Conservation (phyloP, 2,797 vertebrate genomes). For the Carduelis carduelis region DNA sequence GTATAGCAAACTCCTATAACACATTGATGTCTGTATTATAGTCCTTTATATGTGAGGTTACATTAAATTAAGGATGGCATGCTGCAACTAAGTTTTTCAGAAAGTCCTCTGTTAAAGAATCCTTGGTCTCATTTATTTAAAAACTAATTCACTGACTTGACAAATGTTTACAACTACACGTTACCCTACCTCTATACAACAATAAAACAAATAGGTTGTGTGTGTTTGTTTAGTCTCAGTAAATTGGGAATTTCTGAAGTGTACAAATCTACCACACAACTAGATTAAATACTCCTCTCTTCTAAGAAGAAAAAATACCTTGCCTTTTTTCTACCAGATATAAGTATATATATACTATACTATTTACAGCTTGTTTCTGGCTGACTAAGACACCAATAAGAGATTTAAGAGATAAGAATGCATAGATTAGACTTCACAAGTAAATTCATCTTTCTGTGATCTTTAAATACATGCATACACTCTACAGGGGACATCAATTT, state of each 20-base stretch:
- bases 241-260: not conserved
- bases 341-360: not conserved
- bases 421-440: not conserved
- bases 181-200: not conserved
- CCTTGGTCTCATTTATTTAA: not conserved
- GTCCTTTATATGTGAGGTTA: not conserved
- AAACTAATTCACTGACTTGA: not conserved
- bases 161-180: not conserved
- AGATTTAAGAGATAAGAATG: not conserved
- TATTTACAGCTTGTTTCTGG: not conserved
- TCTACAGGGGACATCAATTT: not conserved
- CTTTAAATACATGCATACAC: not conserved
- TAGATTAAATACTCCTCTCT: not conserved
- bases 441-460: not conserved
- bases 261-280: not conserved
- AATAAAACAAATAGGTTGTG: not conserved
- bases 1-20: not conserved
- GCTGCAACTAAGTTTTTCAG: not conserved
- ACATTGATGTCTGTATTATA: not conserved
- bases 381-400: not conserved
- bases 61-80: not conserved
- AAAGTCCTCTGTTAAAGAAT: not conserved
- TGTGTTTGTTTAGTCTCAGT: not conserved
- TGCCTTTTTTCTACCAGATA: not conserved
- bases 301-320: not conserved